phyloP scores from a whole-genome alignment of 2,113 vertebrate species.

The Menidia beryllina region DNA sequence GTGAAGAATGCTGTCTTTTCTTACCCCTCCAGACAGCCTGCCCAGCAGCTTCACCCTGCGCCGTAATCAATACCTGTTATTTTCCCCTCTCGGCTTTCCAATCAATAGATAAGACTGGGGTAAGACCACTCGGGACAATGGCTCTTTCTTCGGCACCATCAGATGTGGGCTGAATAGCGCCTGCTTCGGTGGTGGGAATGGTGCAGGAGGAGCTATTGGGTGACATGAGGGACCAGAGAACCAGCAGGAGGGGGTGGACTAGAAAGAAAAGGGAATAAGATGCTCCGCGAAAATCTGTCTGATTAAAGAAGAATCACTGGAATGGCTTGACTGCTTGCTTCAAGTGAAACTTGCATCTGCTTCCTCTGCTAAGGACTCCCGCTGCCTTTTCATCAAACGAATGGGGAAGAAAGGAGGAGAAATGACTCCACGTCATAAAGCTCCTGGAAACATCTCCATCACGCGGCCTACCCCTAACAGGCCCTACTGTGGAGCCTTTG shows the following conservation, averaged over 20 bases:
- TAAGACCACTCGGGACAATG: conserved; percentile 73
- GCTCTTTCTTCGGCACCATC: conserved; percentile 78
- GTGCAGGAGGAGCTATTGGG: conserved; percentile 70
- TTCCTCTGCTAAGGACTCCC: conserved; percentile 47
- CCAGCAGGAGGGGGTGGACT: conserved; percentile 46
- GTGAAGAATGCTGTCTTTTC: conserved; percentile 72
- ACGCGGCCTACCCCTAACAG: conserved; percentile 59
- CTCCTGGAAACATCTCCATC: conserved; percentile 79
- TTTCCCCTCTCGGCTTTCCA: conserved; percentile 76
- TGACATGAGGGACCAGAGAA: conserved; percentile 72
- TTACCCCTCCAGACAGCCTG: conserved; percentile 72
- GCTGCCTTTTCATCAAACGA: conserved; percentile 62
- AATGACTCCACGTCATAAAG: conserved; percentile 68
- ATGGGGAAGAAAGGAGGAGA: conserved; percentile 54
- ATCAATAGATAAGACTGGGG: conserved; percentile 80
- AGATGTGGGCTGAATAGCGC: conserved; percentile 76
- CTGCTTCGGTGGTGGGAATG: conserved; percentile 76
- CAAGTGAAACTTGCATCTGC: conserved; percentile 37
- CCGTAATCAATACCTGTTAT: conserved; percentile 79
- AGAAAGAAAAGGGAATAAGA: conserved; percentile 61
- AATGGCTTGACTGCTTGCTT: conserved; percentile 32
- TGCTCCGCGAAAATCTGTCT: conserved; percentile 50
- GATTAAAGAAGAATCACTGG: conserved; percentile 47
- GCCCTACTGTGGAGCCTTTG: conserved; percentile 76
- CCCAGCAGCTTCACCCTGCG: conserved; percentile 63